Evolutionary conservation across 2,113 vertebrate genomes (phyloP), one percentile per base, ranked within the genome.

Genomic region (Bubo bubo): DNA sequence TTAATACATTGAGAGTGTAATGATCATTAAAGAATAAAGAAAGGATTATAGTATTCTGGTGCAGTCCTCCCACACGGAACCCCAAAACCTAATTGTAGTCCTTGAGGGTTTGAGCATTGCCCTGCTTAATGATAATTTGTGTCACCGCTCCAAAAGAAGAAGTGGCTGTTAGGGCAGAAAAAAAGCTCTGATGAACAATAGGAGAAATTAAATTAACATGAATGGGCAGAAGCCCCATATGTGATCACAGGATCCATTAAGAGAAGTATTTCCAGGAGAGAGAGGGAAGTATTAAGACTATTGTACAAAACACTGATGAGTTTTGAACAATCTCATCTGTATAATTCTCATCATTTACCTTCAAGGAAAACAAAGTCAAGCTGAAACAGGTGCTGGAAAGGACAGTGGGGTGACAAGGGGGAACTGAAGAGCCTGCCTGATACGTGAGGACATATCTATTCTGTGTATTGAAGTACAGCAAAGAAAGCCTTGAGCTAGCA

Each of bases 51-150:
- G 39, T 88, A 88, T 92, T 92, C 92, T 97, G 79, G 43, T 96
- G 43, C 88, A 91, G 90, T 97, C 94, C 90, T 96, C 92, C 94
- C 82, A 93, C 96, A 96, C 4, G 4, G 90, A 95, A 95, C 96
- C 97, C 95, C 90, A 9, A 95, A 97, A 96, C 86, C 83, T 97
- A 96, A 94, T 95, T 95, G 94, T 95, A 95, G 95, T 76, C 94
- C 92, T 96, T 93, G 79, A 96, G 90, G 90, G 75, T 94, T 93
- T 92, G 75, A 94, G 72, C 92, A 86, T 47, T 94, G 96, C 96
- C 95, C 95, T 95, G 79, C 88, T 97, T 96, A 97, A 97, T 89
- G 95, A 81, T 95, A 94, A 97, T 96, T 95, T 95, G 95, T 95
- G 94, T 91, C 82, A 80, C 75, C 71, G 90, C 72, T 95, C 88